Evolutionary conservation across 2,797 vertebrate species (phyloP), one percentile per base, ranked within the genome.

Genomic region (Diglossa cyanea): DNA sequence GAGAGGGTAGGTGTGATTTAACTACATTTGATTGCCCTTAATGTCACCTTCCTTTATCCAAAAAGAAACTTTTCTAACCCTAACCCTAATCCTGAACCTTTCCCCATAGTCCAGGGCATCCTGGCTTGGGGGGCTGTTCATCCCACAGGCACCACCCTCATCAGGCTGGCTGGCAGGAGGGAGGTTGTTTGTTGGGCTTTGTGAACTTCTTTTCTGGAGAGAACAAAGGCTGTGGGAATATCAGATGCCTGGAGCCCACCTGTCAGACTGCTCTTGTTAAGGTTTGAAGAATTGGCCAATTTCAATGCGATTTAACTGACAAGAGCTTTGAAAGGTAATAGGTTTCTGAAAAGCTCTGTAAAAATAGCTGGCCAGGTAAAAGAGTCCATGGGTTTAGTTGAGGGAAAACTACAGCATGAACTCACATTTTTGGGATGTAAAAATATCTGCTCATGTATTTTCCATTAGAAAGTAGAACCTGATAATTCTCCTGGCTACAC

Each of bases 81-180:
- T 10, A 53, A 33, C 28, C 4, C 25, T 23, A 28, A 12, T 3
- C 10, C 18, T 26, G 44, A 31, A 40, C 13, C 4, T 66, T 61
- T 30, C 20, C 17, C 42, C 0, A 0, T 3, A 24, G 13, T 31
- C 45, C 4, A 2, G 13, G 13, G 2, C 1, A 5, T 47, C 31
- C 50, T 53, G 31, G 11, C 4, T 18, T 31, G 9, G 11, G 40
- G 40, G 14, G 11, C 17, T 76, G 24, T n/a, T 28, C 35, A 61
- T 70, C 19, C 65, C 18, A 31, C 44, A 26, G 7, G 47, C 15
- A 47, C 13, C 47, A 70, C 13, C 39, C 53, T 51, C 7, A 1
- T 7, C 44, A 58, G 40, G 40, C 40, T 40, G 65, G 7, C 60
- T 57, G 45, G n/a, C 63, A 86, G 11, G 28, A 37, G 7, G 28